Conservation (phyloP, 2,797 vertebrate species). For the Anguilla obscura region DNA sequence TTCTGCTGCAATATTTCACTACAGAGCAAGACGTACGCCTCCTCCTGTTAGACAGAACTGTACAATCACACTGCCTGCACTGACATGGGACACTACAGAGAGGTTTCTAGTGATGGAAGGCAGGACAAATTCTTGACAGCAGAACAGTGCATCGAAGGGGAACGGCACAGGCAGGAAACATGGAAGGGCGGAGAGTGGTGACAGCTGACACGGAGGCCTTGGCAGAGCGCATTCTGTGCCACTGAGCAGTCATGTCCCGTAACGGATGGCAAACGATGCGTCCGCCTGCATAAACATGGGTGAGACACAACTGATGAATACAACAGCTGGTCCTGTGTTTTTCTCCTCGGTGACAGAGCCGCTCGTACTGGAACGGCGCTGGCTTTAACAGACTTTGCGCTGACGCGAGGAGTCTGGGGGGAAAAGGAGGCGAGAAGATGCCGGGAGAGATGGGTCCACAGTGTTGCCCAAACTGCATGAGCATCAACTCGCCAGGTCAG, state of each 20-base stretch:
- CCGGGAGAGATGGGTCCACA: background rate
- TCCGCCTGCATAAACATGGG: background rate
- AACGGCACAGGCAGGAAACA: background rate
- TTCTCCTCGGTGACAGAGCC: no score
- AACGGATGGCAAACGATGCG: background rate
- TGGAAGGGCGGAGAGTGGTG: background rate
- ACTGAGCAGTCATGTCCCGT: background rate
- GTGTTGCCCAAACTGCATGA: no score
- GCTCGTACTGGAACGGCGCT: background rate
- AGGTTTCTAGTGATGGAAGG: background rate
- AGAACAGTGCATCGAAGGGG: background rate
- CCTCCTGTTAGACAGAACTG: background rate
- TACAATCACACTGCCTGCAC: background rate
- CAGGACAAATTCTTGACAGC: background rate
- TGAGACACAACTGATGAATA: background rate
- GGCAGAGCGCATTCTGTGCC: background rate
- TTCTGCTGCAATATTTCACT: no score
- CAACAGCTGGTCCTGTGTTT: background rate
- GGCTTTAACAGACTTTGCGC: background rate
- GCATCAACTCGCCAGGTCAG: background rate
- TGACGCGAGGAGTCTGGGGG: background rate
- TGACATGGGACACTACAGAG: background rate
- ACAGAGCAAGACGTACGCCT: background rate
- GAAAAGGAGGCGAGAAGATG: background rate
- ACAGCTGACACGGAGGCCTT: conserved; percentile 1